A percentile compares a stretch with the other conserved stretches of the same genome.
phyloP scores from a whole-genome alignment of 2,797 vertebrate genomes.

The Eulemur rubriventer region DNA sequence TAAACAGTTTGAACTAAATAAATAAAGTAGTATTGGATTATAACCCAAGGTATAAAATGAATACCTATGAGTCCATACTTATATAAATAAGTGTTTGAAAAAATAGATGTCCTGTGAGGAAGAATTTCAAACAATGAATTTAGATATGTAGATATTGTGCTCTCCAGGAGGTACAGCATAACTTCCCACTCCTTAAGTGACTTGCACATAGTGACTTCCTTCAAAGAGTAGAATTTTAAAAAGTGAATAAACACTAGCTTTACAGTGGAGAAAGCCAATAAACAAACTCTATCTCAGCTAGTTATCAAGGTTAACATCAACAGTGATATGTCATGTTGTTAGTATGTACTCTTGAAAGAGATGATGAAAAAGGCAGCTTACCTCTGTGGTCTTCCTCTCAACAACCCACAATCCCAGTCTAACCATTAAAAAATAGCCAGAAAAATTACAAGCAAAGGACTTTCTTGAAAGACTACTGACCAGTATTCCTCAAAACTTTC shows the following conservation, averaged over 20 bases:
- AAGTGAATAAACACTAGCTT: not conserved
- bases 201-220: not conserved
- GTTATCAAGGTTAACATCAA: not conserved
- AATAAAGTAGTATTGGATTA: not conserved
- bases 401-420: not conserved
- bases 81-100: not conserved
- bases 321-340: not conserved
- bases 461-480: not conserved
- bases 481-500: not conserved
- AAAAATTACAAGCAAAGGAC: not conserved
- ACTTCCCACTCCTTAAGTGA: not conserved
- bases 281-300: no score
- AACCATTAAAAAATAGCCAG: not conserved
- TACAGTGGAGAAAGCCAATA: not conserved
- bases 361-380: not conserved
- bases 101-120: not conserved
- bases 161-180: not conserved
- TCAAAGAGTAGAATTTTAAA: not conserved
- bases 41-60: not conserved
- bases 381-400: not conserved
- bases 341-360: not conserved
- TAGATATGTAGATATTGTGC: not conserved
- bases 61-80: not conserved
- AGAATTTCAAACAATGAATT: not conserved
- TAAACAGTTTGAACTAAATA: not conserved